Evolutionary conservation across 2,113 vertebrate genomes (phyloP), one percentile per base, ranked within the genome.

Genomic region (Phainopepla nitens): DNA sequence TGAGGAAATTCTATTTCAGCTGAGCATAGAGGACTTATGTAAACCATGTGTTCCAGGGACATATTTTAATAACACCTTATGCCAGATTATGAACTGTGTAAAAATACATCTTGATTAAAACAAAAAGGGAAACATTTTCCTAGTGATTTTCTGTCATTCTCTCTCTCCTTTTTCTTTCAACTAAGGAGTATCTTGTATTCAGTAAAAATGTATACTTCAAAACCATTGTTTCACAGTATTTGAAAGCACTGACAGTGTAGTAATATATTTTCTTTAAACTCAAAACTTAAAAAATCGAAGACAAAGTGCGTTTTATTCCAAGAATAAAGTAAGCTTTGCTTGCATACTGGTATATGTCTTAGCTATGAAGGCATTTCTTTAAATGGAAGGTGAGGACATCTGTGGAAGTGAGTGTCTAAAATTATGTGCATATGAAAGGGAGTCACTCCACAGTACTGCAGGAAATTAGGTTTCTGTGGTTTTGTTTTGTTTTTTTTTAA

Each of bases 401-500:
- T 70, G 42, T 85, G 51, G 11, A 93, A 87, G 39, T 79, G 20
- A 68, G 5, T 85, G 61, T 66, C 18, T 24, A 15, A 24, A 60
- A 68, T 29, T 42, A 17, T 0, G 0, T 45, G 10, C 9, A 7
- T 62, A 29, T 64, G 17, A 45, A 44, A 61, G 17, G 16, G 15
- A 62, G 27, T 75, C 0, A 0, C 28, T 77, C 71, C 3, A 27
- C 36, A 58, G 54, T 54, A 53, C 15, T 27, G 49, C 23, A 56
- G 47, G 35, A 70, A 18, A 41, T 71, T 23, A 42, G 42, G 33
- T 29, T 8, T 31, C 41, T 77, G 25, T 61, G 5, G 3, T 9
- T 2, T 11, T 22, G 29, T 11, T 24, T 8, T 33, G 22, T 31
- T 36, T 60, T 42, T 54, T 61, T 50, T 15, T 9, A 7, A 31